Percentiles rank a stretch among this genome's conserved stretches.
These are phyloP conservation scores for Cataglyphis hispanica DNA, from an alignment of 1,140 invertebrate species.

Conservation along the genomic window DNA sequence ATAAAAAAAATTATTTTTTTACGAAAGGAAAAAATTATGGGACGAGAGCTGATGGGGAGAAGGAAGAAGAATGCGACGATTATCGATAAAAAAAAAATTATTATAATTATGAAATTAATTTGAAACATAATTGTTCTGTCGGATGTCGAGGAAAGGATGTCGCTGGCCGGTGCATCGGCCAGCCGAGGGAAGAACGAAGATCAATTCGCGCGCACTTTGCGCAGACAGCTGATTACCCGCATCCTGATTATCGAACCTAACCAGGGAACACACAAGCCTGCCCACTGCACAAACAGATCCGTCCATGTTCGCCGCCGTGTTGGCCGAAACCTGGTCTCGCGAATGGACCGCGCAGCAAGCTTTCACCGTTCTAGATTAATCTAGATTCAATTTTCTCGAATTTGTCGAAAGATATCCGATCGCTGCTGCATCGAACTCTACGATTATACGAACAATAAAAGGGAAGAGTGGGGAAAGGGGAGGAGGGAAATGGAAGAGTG, in stretches of 20 bases:
- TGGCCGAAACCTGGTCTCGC: slow-evolving; percentile 22
- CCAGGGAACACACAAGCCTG: slow-evolving; percentile 55
- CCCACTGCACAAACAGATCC: slow-evolving; percentile 47
- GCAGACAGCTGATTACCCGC: slow-evolving; percentile 73
- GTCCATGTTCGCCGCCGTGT: slow-evolving; percentile 25
- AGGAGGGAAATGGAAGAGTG: not conserved
- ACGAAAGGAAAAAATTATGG: not conserved
- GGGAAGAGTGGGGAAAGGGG: too few relatives aligned
- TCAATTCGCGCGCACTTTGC: slow-evolving; percentile 46
- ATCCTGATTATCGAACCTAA: slow-evolving; percentile 75
- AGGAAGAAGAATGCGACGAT: not conserved
- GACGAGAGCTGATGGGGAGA: not conserved
- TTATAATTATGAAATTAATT: not conserved
- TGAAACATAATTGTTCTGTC: slow-evolving; percentile 4
- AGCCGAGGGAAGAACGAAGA: slow-evolving; percentile 42
- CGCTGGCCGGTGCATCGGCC: not conserved
- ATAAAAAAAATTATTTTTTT: not conserved
- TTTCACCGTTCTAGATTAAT: not conserved
- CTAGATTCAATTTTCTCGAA: slow-evolving; percentile 19
- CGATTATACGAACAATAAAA: slow-evolving; percentile 38
- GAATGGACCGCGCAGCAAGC: slow-evolving; percentile 15
- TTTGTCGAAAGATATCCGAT: not conserved
- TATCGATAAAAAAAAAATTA: not conserved
- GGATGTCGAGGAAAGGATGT: slow-evolving; percentile 5
- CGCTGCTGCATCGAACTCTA: slow-evolving; percentile 10